Conservation (phyloP, 2,113 vertebrate genomes). For the Silurus asotus region DNA sequence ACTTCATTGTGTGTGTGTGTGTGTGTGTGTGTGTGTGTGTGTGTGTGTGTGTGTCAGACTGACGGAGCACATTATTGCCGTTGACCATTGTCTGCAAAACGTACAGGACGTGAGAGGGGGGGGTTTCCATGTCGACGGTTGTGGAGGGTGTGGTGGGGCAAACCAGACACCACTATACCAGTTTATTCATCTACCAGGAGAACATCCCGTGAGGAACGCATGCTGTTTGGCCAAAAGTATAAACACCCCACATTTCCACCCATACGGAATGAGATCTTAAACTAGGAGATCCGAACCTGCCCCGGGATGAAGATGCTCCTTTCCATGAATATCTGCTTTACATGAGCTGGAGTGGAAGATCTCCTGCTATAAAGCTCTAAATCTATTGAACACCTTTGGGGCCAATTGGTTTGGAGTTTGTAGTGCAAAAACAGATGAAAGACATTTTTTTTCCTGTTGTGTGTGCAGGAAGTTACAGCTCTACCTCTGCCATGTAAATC, state of each 20-base stretch:
- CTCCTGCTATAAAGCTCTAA: too few species aligned
- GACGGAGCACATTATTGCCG: conserved; percentile 15
- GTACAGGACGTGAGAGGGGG: neutral
- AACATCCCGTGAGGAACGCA: neutral
- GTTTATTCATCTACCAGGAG: neutral
- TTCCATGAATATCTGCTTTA: too few species aligned
- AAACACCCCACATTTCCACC: too few species aligned
- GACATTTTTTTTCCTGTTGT: too few species aligned
- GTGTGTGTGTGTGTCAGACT: conserved; percentile 3
- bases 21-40: conserved; percentile 21
- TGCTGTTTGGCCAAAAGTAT: too few species aligned
- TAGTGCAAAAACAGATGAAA: neutral
- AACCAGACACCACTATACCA: neutral
- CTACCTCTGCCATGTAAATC: too few species aligned
- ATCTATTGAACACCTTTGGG: too few species aligned
- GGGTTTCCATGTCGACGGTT: neutral
- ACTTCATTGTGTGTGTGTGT: conserved; percentile 26
- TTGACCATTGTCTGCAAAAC: neutral
- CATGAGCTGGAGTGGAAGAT: too few species aligned
- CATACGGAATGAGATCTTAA: too few species aligned
- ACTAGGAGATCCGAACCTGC: too few species aligned
- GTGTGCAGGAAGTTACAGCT: too few species aligned
- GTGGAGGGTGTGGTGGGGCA: neutral
- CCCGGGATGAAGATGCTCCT: too few species aligned
- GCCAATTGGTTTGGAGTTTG: neutral